Conservation (phyloP, 2,797 vertebrate genomes). For the Sphenopsis melanotis region DNA sequence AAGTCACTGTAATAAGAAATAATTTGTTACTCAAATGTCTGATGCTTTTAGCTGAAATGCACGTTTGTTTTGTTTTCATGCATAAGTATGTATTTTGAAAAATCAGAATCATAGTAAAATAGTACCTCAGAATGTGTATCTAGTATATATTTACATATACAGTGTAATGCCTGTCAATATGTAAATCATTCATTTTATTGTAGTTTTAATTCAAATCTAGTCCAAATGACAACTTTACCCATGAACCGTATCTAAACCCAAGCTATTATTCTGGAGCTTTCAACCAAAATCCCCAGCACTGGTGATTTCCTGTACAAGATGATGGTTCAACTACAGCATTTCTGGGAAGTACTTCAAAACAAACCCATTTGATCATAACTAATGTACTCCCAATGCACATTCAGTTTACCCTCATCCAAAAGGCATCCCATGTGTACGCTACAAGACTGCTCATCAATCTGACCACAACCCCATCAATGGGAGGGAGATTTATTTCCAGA, state of each 20-base stretch:
- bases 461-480: not conserved
- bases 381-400: not conserved
- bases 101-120: not conserved
- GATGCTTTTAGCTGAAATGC: not conserved
- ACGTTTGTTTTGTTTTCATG: not conserved
- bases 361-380: not conserved
- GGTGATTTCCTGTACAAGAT: not conserved
- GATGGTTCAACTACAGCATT: not conserved
- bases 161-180: fast-evolving
- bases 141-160: not conserved
- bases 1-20: not conserved
- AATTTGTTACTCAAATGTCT: not conserved
- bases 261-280: not conserved
- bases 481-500: not conserved
- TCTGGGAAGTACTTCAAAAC: not conserved
- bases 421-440: not conserved
- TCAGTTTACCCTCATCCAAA: not conserved
- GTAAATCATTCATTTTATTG: not conserved
- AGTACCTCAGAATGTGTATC: not conserved
- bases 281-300: not conserved
- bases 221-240: not conserved
- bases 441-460: not conserved
- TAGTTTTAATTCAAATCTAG: not conserved
- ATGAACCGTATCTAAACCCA: not conserved
- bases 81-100: not conserved